Evolutionary conservation across 2,888 invertebrate species (phyloP).

Genomic region (Noctuana brunneofusca): DNA sequence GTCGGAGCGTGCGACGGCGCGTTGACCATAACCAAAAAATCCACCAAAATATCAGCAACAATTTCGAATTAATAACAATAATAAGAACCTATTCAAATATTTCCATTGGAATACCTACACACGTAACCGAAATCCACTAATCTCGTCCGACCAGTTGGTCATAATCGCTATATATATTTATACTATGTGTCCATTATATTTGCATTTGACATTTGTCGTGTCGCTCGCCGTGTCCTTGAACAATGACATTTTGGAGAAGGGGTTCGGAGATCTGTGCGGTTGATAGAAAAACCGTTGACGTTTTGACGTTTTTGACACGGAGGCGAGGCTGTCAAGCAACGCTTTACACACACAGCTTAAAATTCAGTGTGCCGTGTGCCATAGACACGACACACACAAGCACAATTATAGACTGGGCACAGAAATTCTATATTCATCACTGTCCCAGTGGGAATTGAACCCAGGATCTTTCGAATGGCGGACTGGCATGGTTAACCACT

Average conservation of each 20-base stretch:
- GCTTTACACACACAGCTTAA: no score
- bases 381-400: no score
- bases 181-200: conserved; percentile 44
- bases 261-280: conserved; percentile 51
- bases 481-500: no score
- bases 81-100: conserved; percentile 1
- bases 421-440: no score
- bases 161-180: conserved; percentile 13
- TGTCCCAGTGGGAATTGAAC: no score
- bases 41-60: not conserved
- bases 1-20: no score
- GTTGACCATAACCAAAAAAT: no score
- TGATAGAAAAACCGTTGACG: not conserved
- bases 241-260: conserved; percentile 74
- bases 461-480: no score
- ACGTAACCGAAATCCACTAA: conserved; percentile 4
- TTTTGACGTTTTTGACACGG: not conserved
- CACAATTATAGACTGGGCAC: no score
- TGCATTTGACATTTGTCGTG: conserved; percentile 69
- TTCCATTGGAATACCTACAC: conserved; percentile 1
- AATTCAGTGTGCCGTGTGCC: no score
- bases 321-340: no score
- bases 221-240: conserved; percentile 63
- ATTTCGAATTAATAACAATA: not conserved
- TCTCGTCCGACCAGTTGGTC: conserved; percentile 17